These are phyloP conservation scores for Eupithecia subfuscata DNA, from an alignment of 2,888 invertebrate genomes.

Conservation along the genomic window DNA sequence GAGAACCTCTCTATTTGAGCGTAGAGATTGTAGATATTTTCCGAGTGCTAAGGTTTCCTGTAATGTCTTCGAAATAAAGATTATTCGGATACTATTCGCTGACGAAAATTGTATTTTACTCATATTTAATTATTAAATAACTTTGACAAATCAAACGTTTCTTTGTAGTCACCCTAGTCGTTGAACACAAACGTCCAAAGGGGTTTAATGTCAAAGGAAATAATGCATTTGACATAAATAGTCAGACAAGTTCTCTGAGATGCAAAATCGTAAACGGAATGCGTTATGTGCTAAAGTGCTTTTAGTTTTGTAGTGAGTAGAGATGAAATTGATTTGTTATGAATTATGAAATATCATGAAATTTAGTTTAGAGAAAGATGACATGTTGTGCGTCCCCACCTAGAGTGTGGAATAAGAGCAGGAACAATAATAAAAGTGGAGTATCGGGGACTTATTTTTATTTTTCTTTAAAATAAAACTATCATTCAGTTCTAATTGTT, in stretches of 20 bases:
- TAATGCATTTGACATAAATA: conserved; percentile 17
- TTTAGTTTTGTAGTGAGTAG: neutral
- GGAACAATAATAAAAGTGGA: neutral
- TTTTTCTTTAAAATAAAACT: neutral
- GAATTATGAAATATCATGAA: neutral
- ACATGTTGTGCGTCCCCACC: neutral
- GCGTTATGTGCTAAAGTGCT: conserved; percentile 3
- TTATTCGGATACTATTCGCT: neutral
- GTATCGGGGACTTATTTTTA: neutral
- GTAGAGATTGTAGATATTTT: conserved; percentile 2
- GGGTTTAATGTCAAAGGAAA: conserved; percentile 15
- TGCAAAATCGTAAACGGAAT: conserved; percentile 11
- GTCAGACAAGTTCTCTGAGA: neutral
- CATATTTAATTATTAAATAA: neutral
- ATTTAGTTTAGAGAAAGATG: neutral
- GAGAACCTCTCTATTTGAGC: neutral
- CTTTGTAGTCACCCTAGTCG: neutral
- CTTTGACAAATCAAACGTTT: neutral
- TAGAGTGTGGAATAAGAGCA: neutral
- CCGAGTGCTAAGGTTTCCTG: neutral
- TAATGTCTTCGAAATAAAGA: neutral
- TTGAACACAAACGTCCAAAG: neutral
- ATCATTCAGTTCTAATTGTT: neutral
- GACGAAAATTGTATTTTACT: neutral
- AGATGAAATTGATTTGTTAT: neutral